phyloP scores from a whole-genome alignment of 2,888 invertebrate species.

The Xylocampa areola region DNA sequence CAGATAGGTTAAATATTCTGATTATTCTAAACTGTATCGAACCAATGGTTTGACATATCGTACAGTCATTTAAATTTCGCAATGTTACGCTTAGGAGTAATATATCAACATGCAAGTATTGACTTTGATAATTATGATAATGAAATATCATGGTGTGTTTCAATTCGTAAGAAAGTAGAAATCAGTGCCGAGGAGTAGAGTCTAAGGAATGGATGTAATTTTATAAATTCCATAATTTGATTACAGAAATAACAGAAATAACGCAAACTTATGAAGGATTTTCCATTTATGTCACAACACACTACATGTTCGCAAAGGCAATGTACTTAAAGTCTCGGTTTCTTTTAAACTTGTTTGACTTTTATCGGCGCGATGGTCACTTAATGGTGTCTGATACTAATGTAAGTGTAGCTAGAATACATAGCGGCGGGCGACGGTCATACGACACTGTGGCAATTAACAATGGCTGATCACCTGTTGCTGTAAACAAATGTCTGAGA shows the following conservation, averaged over 20 bases:
- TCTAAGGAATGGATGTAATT: too few relatives aligned
- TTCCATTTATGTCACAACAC: conserved; percentile 6
- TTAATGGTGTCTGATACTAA: conserved; percentile 31
- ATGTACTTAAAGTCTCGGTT: conserved; percentile 11
- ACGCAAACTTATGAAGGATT: conserved; percentile 23
- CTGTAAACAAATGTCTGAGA: conserved; percentile 55
- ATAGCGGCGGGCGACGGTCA: conserved; percentile 56
- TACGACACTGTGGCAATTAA: conserved; percentile 48
- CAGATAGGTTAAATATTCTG: too few relatives aligned
- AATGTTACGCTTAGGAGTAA: too few relatives aligned
- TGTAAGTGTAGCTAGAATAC: conserved; percentile 17
- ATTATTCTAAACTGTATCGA: too few relatives aligned
- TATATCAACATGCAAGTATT: too few relatives aligned
- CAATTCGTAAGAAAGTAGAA: background rate
- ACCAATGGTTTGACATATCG: too few relatives aligned
- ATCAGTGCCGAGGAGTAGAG: too few relatives aligned
- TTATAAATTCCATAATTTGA: too few relatives aligned
- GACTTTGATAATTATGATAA: too few relatives aligned
- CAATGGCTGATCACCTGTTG: conserved; percentile 49
- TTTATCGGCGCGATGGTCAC: conserved; percentile 49
- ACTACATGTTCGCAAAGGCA: conserved; percentile 14
- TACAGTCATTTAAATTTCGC: too few relatives aligned
- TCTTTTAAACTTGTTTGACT: conserved; percentile 29
- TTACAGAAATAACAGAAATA: too few relatives aligned
- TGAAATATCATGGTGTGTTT: background rate